Conservation (phyloP, 2,888 invertebrate genomes). For the Seladonia tumulorum region DNA sequence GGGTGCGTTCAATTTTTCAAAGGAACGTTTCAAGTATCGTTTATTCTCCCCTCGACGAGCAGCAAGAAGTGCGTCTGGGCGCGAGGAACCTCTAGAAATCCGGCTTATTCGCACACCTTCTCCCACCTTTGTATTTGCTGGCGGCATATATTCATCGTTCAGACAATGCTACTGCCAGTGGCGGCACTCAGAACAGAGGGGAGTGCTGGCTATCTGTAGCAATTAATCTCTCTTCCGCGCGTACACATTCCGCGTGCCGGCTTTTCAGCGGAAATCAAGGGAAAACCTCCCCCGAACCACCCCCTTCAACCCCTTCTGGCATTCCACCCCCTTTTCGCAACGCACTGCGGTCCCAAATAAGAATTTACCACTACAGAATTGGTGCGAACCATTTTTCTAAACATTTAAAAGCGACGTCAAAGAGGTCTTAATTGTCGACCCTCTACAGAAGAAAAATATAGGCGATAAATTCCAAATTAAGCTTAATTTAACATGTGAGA, state of each 20-base stretch:
- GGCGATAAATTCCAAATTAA: too few species aligned
- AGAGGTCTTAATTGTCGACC: neutral
- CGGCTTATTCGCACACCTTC: constrained; percentile 4
- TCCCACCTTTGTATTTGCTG: constrained; percentile 21
- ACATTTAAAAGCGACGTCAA: neutral
- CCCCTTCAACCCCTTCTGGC: neutral
- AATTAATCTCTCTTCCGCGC: constrained; percentile 53
- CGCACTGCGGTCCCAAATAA: neutral
- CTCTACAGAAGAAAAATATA: neutral
- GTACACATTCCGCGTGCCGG: constrained; percentile 8
- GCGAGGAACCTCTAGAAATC: constrained; percentile 10
- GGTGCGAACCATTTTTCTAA: neutral
- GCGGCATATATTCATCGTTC: constrained; percentile 27
- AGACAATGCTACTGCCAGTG: constrained; percentile 5
- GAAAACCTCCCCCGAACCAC: neutral
- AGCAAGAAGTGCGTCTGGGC: neutral
- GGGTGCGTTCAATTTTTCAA: constrained; percentile 16
- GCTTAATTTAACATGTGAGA: too few species aligned
- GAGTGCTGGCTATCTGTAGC: constrained; percentile 39
- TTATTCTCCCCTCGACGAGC: constrained; percentile 14
- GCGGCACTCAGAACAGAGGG: neutral
- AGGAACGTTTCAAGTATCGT: constrained; percentile 10
- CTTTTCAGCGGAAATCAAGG: constrained; percentile 22
- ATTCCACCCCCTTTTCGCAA: neutral
- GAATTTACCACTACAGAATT: too few species aligned